Conservation (phyloP, 1,140 invertebrate species). For the Hesperophylax magnus region DNA sequence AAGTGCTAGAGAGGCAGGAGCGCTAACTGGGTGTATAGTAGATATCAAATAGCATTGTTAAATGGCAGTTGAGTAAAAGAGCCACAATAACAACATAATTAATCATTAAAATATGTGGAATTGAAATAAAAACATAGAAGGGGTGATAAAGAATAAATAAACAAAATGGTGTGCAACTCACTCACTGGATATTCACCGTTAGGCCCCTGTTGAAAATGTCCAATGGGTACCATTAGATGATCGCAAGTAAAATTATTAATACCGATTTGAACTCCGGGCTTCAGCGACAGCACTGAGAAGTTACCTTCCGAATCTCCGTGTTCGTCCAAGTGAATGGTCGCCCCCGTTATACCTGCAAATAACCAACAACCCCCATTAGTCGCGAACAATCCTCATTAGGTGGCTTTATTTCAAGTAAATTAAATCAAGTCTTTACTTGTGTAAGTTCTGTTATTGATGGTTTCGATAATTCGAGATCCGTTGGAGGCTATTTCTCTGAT, state of each 20-base stretch:
- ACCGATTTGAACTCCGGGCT: constrained; percentile 65
- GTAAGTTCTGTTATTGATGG: constrained; percentile 82
- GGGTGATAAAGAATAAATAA: neutral
- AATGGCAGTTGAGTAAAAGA: too few relatives aligned
- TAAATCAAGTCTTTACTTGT: constrained; percentile 72
- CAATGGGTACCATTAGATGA: constrained; percentile 85
- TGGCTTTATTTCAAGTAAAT: too few relatives aligned
- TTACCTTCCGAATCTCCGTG: constrained; percentile 97
- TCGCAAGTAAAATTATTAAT: constrained; percentile 78
- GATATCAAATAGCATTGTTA: too few relatives aligned
- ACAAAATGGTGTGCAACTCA: constrained; percentile 68
- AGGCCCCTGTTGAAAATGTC: constrained; percentile 80
- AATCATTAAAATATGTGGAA: too few relatives aligned
- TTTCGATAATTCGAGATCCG: constrained; percentile 83
- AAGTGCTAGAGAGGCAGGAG: too few relatives aligned
- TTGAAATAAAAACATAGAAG: too few relatives aligned
- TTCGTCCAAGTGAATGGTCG: constrained; percentile 90
- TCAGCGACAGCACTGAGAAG: constrained; percentile 91
- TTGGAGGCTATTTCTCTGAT: constrained; percentile 83
- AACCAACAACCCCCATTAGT: too few relatives aligned
- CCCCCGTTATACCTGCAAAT: constrained; percentile 89
- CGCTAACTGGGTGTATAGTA: too few relatives aligned
- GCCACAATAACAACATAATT: too few relatives aligned
- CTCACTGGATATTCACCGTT: constrained; percentile 77
- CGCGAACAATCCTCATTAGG: too few relatives aligned